Evolutionary conservation across 1,140 invertebrate species (phyloP).

Genomic region (Diabrotica virgifera): DNA sequence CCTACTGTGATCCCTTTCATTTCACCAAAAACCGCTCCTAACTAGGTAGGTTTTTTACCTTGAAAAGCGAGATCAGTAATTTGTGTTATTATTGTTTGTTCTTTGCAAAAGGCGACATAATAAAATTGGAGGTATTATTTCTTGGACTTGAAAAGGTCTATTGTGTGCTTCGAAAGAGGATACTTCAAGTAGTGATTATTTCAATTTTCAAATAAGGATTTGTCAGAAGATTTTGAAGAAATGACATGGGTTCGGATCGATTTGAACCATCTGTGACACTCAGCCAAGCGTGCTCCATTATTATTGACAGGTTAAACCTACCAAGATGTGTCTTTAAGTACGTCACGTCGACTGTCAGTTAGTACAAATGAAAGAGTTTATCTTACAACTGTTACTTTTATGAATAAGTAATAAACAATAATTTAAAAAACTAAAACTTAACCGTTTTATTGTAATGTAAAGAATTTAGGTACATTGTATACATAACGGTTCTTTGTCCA

Average conservation of each 20-base stretch:
- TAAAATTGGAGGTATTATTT: background rate
- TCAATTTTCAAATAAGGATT: conserved; percentile 3
- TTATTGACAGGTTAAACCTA: no score
- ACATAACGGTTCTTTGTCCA: no score
- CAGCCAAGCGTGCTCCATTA: no score
- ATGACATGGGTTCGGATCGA: background rate
- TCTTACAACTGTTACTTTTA: no score
- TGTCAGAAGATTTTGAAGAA: background rate
- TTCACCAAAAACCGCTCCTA: background rate
- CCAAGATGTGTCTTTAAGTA: no score
- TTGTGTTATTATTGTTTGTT: conserved; percentile 1
- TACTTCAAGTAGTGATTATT: background rate
- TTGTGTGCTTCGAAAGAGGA: background rate
- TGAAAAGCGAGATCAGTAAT: background rate
- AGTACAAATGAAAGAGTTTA: no score
- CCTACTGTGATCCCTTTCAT: background rate
- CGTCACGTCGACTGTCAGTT: no score
- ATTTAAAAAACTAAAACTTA: no score
- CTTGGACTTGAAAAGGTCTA: background rate
- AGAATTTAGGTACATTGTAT: no score
- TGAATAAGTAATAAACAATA: no score
- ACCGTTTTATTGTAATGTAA: no score
- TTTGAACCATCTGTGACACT: background rate
- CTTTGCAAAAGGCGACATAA: background rate
- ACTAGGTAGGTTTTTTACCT: background rate